Base-by-base conservation (phyloP, 2,113 vertebrate species). In the Catagonus wagneri region DNA sequence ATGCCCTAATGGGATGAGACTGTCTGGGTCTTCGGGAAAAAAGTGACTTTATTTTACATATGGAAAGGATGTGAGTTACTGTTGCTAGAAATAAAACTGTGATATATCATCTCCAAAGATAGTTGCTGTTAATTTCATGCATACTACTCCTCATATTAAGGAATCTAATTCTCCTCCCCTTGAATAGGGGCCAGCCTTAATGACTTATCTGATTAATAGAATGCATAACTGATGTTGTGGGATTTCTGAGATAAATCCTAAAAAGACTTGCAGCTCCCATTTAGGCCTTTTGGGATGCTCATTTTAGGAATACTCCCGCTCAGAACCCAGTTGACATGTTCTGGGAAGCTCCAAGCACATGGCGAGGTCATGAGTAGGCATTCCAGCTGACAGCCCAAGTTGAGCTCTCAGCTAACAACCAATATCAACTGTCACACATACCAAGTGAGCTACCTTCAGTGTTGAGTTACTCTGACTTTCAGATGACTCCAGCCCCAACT, bases 171-270 rank as follows among this genome's bases (percentile, higher is more conserved):
- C 15, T 61, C 23, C 60, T 89, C 54, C 19, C 36, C 54, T 1
- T 61, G 39, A 81, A 44, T 81, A 36, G 50, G 10, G 16, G 36
- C 16, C 54, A 61, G 54, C 27, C 22, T 81, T 60, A 81, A 81
- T 50, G 79, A n/a, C 11, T 27, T 81, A 27, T 8, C 10, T 50
- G 36, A 61, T 91, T 54, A 83, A 72, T 16, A 60, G 39, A 71
- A 19, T 61, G 23, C 34, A 71, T 17, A 71, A 50, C 65, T 14
- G 22, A 91, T 61, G 27, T 44, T 90, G 34, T 60, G 36, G 54
- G 20, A 91, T 71, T 81, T 81, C 76, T 81, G 54, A 34, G 34
- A 71, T 71, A 71, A 91, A 91, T 44, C 54, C 81, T 81, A 50
- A 91, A 32, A 90, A 44, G 54, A 1, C 39, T 34, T 11, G 3